Evolutionary conservation across 2,797 vertebrate genomes (phyloP), one percentile per base, ranked within the genome.

Genomic region (Sphaeramia orbicularis): DNA sequence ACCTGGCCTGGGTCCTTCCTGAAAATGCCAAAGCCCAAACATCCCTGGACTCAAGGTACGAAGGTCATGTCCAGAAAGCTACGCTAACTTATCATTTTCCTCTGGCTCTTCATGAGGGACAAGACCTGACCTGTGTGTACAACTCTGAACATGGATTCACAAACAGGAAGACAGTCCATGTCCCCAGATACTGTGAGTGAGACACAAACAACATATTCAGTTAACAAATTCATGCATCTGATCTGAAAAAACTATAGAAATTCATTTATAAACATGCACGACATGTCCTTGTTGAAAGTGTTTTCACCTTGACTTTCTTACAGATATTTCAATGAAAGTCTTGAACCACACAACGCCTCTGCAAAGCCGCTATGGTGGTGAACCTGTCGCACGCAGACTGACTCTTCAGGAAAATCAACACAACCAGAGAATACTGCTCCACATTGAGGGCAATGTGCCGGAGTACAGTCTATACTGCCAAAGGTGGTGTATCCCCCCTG

Each of bases 111-210:
- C 89, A 86, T 1, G 93, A 94, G 56, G 93, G 90, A 0, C 80
- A 90, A 42, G 24, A 79, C 60, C 83, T 94, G 71, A 92, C 86
- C 73, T 94, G 93, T 66, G 79, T 83, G 47, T 74, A 80, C 62
- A 74, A 75, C 15, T 80, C 69, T 15, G 38, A 71, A 15, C 36
- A 76, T 4, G 79, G 78, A 43, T 14, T 30, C 48, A 74, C 63
- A 36, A 74, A 87, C 54, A 83, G 30, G n/a, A 86, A 4, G 69
- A 89, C 63, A 0, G 10, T 91, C 30, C 75, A 63, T 4, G 51
- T 94, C 49, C 93, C 93, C 35, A 80, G 27, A 86, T 94, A 89
- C 66, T 64, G 93, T 94, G 74, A 92, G 92, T 84, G 44, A n/a
- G 16, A 36, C 41, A 24, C 13, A 37, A 27, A 41, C 11, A 15